Evolutionary conservation across 2,888 invertebrate species (phyloP), one percentile per base, ranked within the genome.

Genomic region (Lepidonotus clava): DNA sequence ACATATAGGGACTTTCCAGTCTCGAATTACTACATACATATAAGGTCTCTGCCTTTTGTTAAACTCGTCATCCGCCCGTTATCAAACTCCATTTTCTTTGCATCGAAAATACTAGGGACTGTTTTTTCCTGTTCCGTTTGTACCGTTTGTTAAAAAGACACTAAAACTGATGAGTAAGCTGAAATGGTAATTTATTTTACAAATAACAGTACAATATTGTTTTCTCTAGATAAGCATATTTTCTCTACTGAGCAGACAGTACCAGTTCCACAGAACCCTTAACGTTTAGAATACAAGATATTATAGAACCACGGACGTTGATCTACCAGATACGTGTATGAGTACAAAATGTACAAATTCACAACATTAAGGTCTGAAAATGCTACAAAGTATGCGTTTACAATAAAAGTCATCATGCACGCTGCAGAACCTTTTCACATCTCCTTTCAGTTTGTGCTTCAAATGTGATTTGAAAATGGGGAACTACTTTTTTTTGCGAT

Each of bases 401-500:
- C 61, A n/a, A n/a, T n/a, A n/a, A n/a, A n/a, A n/a, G n/a, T 61
- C 61, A 11, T 28, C 28, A 24, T n/a, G 24, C 28, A 14, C 11
- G 61, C 18, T n/a, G n/a, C 61, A 24, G 11, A 24, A 28, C 61
- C 11, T 24, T 4, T 61, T 28, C 28, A 24, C 61, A 46, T 11
- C 46, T 46, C 24, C 61, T 24, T 11, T 61, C 61, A 2, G 24
- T 61, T 61, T 61, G 61, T 61, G 61, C 61, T 61, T 61, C 61
- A 32, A 61, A 61, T 61, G 28, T 24, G 61, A 61, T n/a, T 61
- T 61, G 61, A 61, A 61, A 61, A 61, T 24, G 61, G 61, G 61
- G 28, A 61, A 61, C 21, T 61, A 28, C 14, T 46, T 6, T 46
- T 6, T 46, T 71, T 71, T 71, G 71, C 71, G 71, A 34, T 71